Evolutionary conservation across 2,113 vertebrate species (phyloP).

Genomic region (Bubo bubo): DNA sequence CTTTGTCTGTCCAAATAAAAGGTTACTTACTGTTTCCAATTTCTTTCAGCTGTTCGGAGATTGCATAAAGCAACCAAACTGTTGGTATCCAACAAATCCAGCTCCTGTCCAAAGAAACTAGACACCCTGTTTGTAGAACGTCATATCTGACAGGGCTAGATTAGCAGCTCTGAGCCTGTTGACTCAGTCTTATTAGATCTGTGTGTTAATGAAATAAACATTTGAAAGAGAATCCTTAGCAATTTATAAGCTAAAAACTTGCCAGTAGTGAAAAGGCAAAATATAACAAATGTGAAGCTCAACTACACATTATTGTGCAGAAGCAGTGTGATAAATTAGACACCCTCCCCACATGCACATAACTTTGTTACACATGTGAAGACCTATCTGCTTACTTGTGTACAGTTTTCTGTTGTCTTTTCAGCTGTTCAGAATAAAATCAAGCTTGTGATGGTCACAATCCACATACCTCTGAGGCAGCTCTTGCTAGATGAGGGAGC

Average conservation of each 20-base stretch:
- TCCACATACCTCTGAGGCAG: not conserved
- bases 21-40: constrained; percentile 37
- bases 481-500: not conserved
- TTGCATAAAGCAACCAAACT: not conserved
- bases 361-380: accelerated
- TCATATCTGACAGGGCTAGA: constrained; percentile 48
- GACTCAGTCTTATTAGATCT: constrained; percentile 30
- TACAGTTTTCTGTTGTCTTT: not conserved
- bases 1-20: constrained; percentile 50
- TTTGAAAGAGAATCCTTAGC: not conserved
- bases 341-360: not conserved
- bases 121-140: constrained; percentile 56
- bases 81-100: constrained; percentile 27
- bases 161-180: constrained; percentile 19
- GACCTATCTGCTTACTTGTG: not conserved
- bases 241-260: not conserved
- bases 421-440: constrained; percentile 1
- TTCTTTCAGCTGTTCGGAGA: constrained; percentile 56
- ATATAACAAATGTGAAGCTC: not conserved
- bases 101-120: constrained; percentile 49
- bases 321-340: not conserved
- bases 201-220: constrained; percentile 42
- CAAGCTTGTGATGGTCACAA: not conserved
- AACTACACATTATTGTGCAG: not conserved
- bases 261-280: not conserved